Conservation (phyloP, 1,140 invertebrate genomes). For the Himalopsyche phryganea region DNA sequence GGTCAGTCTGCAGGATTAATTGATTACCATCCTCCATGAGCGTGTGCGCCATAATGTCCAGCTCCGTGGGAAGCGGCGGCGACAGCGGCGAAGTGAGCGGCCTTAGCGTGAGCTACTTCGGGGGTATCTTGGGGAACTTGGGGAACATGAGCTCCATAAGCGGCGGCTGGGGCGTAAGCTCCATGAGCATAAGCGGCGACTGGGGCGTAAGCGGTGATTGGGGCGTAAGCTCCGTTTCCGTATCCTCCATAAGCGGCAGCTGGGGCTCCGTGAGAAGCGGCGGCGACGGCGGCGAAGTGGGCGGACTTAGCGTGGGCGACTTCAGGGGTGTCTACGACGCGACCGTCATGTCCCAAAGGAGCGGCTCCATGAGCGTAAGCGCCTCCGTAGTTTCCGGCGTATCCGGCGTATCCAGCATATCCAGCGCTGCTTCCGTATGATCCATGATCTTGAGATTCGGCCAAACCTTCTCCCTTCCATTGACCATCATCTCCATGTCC, state of each 20-base stretch:
- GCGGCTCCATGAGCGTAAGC: conserved; percentile 24
- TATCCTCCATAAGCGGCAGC: no score
- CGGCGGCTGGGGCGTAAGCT: not conserved
- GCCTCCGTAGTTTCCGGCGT: no score
- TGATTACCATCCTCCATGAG: no score
- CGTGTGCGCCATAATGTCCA: no score
- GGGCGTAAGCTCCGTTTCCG: not conserved
- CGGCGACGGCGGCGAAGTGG: conserved; percentile 36
- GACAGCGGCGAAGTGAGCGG: conserved; percentile 23
- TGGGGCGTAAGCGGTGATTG: not conserved
- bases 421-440: no score
- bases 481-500: no score
- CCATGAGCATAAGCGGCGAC: conserved; percentile 1
- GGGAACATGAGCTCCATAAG: not conserved
- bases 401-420: not conserved
- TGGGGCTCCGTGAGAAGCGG: conserved; percentile 12
- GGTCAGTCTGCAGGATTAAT: no score
- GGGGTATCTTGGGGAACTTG: conserved; percentile 16
- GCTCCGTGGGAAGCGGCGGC: conserved; percentile 15
- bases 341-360: conserved; percentile 25
- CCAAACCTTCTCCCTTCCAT: no score
- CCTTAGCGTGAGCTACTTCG: conserved; percentile 28
- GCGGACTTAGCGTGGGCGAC: conserved; percentile 50
- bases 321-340: conserved; percentile 51
- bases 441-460: no score